phyloP scores from a whole-genome alignment of 2,888 invertebrate genomes.

The Rhagonycha lutea region DNA sequence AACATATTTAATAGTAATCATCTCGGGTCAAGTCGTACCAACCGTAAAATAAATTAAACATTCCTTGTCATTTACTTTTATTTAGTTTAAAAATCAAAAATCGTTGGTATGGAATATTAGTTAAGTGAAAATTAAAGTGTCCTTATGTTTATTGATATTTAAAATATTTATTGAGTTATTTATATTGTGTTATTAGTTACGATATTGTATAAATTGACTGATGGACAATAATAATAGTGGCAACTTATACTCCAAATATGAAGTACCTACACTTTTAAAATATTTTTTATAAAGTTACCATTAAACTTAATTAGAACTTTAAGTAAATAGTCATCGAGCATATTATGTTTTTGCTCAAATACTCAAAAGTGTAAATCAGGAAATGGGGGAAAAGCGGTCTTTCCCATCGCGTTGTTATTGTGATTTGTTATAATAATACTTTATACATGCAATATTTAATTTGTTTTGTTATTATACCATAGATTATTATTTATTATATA shows the following conservation, averaged over 20 bases:
- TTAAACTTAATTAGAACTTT: not conserved
- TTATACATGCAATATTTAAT: not conserved
- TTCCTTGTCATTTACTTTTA: not conserved
- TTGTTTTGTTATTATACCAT: no score
- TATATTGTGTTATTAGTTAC: not conserved
- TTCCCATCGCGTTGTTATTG: not conserved
- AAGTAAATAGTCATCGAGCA: not conserved
- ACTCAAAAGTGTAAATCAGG: not conserved
- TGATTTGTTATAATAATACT: not conserved
- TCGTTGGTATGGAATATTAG: not conserved
- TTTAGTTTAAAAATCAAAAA: not conserved
- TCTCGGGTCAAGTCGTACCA: not conserved
- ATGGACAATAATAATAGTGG: not conserved
- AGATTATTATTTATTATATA: no score
- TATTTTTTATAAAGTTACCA: not conserved
- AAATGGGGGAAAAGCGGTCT: not conserved
- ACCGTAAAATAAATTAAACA: no score
- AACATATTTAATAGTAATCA: not conserved
- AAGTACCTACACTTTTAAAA: not conserved
- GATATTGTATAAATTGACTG: not conserved
- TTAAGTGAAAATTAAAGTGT: not conserved
- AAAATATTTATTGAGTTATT: not conserved
- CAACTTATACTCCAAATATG: not conserved
- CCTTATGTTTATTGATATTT: not conserved
- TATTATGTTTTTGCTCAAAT: no score